Evolutionary conservation across 2,797 vertebrate genomes (phyloP), one percentile per base, ranked within the genome.

Genomic region (Amblyopsis hoosieri): DNA sequence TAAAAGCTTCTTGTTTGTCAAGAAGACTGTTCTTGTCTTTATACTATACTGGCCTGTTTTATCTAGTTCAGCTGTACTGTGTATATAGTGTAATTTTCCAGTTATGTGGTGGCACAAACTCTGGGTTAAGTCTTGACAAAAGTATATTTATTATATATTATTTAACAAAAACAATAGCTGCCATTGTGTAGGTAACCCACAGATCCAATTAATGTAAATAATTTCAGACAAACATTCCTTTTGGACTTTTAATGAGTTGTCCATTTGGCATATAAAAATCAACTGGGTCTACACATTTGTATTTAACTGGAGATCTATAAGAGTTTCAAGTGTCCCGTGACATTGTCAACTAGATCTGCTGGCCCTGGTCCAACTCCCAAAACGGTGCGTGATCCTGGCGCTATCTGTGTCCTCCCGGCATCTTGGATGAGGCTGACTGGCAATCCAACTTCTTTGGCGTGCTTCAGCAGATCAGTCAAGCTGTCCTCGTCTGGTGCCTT

Each of bases 401-500:
- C 95, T 13, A 99, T 96, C 71, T 99, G 98, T 63, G 98, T 99
- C 74, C 95, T 94, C 51, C 98, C 97, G 0, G 97, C 97, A 10
- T 99, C 98, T 79, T 97, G 96, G 11, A 99, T 98, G 71, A 99
- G 89, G 63, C 96, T 99, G 65, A 99, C 93, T 0, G 93, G 91
- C 59, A 99, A 88, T 13, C 96, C 95, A 0, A 93, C 79, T 17
- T 90, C 88, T 78, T 94, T 95, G 0, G 98, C 96, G 0, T 92
- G 93, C 31, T 76, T 75, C 74, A 97, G 70, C 57, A 99, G 93
- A 0, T 94, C 91, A n/a, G 93, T 54, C 29, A 99, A 84, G 9
- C 93, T 74, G 45, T 95, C 91, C 80, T 99, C 95, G 3, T 98
- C 94, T 0, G 96, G 95, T 7, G 94, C 94, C 76, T 92, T 97